Conservation (phyloP, 2,113 vertebrate genomes). For the Stegastes partitus region DNA sequence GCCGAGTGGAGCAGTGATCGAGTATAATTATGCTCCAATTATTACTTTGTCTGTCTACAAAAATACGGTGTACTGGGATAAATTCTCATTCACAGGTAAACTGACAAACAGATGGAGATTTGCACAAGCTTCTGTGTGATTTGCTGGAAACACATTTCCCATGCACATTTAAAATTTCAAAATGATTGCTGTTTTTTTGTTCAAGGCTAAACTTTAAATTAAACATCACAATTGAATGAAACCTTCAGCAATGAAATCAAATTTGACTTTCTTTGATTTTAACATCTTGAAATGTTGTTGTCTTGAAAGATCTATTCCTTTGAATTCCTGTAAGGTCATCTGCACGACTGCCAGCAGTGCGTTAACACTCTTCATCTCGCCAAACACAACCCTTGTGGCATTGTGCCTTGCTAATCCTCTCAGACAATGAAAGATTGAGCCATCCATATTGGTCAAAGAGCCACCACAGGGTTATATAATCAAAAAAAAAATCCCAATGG, state of each 20-base stretch:
- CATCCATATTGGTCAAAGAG: slow-evolving; percentile 40
- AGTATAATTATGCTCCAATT: slow-evolving; percentile 2
- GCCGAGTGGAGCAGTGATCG: slow-evolving; percentile 12
- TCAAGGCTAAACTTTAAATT: background rate
- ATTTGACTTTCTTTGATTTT: slow-evolving; percentile 31
- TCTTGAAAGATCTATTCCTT: slow-evolving; percentile 49
- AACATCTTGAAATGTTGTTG: slow-evolving; percentile 44
- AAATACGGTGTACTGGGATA: background rate
- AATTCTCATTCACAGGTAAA: slow-evolving; percentile 10
- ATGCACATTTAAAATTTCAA: background rate
- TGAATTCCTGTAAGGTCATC: slow-evolving; percentile 33
- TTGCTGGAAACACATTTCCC: slow-evolving; percentile 1
- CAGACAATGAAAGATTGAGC: slow-evolving; percentile 31
- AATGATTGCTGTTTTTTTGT: slow-evolving; percentile 1
- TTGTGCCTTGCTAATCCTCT: slow-evolving; percentile 43
- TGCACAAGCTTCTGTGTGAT: background rate
- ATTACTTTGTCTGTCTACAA: slow-evolving; percentile 30
- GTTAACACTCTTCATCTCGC: slow-evolving; percentile 43
- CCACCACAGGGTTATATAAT: slow-evolving; percentile 27
- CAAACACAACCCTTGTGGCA: slow-evolving; percentile 46
- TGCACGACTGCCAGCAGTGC: slow-evolving; percentile 42
- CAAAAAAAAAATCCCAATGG: slow-evolving; percentile 11
- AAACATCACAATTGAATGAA: slow-evolving; percentile 13
- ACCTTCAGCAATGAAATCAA: slow-evolving; percentile 23
- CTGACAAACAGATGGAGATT: background rate